Percentiles rank a stretch among this genome's conserved stretches.
Conservation (phyloP, 2,113 vertebrate species). For the Sceloporus tristichus region DNA sequence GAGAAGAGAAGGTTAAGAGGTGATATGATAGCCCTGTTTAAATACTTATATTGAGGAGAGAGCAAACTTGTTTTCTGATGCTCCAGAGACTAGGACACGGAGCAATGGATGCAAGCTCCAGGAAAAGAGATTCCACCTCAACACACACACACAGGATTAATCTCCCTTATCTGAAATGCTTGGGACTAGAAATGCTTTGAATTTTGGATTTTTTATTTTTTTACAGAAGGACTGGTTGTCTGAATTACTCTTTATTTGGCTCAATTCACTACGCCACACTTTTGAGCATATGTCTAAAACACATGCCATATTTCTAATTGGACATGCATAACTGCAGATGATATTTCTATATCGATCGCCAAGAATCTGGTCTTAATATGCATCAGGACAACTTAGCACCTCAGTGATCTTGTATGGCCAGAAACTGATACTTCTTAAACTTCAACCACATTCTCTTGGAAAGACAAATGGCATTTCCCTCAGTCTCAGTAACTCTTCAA, state of each 20-base stretch:
- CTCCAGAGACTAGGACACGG: too few relatives aligned
- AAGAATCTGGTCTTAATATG: neutral
- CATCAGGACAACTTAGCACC: neutral
- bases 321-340: neutral
- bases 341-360: neutral
- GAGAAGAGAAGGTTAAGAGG: too few relatives aligned
- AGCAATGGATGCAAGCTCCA: too few relatives aligned
- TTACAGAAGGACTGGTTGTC: too few relatives aligned
- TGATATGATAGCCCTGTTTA: too few relatives aligned
- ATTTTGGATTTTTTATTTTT: too few relatives aligned
- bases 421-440: neutral
- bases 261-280: neutral
- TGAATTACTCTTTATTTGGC: neutral
- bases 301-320: neutral
- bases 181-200: too few relatives aligned
- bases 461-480: constrained; percentile 14
- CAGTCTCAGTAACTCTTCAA: constrained; percentile 11
- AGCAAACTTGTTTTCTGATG: too few relatives aligned
- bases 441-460: neutral
- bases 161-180: too few relatives aligned
- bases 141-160: too few relatives aligned
- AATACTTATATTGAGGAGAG: too few relatives aligned
- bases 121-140: too few relatives aligned
- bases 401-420: neutral
- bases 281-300: neutral